Base-by-base conservation (phyloP, 1,140 invertebrate species). In the Dinoponera quadriceps region DNA sequence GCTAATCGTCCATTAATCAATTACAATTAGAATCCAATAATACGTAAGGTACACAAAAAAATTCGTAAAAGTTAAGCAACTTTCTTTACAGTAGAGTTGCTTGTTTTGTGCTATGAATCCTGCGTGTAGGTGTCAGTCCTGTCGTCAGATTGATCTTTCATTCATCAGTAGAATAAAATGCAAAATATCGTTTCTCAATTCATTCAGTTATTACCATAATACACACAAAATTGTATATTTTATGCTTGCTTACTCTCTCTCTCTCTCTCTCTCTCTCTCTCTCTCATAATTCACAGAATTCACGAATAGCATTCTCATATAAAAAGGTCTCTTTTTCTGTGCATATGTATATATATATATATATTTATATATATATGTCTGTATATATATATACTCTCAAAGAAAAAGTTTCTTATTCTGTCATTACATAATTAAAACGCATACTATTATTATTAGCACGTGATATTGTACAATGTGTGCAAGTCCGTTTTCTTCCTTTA, bases 381-480 rank as follows among this genome's bases (percentile, higher is more conserved):
- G 65, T 80, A 55, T 83, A 69, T 74, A 57, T 65, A 33, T 66
- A 71, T 57, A 65, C 72, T 73, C 44, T 72, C 62, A 80, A 81
- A 91, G 80, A 89, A 91, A 91, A 91, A 90, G 83, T 78, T 81
- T 87, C 83, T 88, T 85, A 88, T 63, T 87, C 86, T 84, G 29
- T 85, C 88, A 86, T 72, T 89, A 85, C 85, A 84, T 84, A 72
- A 86, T 74, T 86, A 74, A 60, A 87, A 84, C 84, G 86, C 78
- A 87, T 89, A 89, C 87, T 91, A 91, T 89, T 89, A 73, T 91
- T 91, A 73, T 91, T 91, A 88, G 87, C 89, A 91, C 75, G 82
- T 92, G 80, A 78, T 92, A 92, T 92, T 90, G 82, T 93, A 93
- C 90, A 92, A 89, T 89, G 86, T 89, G 89, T 92, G 87, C 85